phyloP scores from a whole-genome alignment of 2,113 vertebrate genomes.

The Platysteira castanea region DNA sequence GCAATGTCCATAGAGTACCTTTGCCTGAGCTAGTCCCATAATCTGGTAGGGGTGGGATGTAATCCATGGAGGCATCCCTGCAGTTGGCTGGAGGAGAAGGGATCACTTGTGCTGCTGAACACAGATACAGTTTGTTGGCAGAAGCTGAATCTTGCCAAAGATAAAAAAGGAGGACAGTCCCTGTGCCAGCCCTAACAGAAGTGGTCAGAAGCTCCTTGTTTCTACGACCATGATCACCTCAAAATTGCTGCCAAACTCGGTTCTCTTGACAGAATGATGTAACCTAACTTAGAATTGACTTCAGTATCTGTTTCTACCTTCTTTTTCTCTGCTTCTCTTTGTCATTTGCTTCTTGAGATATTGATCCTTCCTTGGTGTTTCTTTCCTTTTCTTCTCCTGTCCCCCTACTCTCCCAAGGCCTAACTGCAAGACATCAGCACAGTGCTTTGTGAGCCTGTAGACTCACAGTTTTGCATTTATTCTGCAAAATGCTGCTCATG shows the following conservation, averaged over 20 bases:
- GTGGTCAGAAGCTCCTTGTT: not conserved
- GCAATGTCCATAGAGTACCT: not conserved
- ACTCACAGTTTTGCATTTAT: not conserved
- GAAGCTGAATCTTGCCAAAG: not conserved
- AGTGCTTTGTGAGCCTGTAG: not conserved
- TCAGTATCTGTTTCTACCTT: not conserved
- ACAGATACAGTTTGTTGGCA: fast-evolving
- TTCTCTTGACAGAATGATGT: not conserved
- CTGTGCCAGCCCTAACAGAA: not conserved
- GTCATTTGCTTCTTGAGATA: not conserved
- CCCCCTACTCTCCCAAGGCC: not conserved
- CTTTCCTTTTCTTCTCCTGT: not conserved
- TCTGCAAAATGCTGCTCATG: not conserved
- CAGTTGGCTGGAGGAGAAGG: not conserved
- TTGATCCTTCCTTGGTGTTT: not conserved
- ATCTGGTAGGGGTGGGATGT: not conserved
- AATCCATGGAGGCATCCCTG: not conserved
- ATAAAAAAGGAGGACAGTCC: not conserved
- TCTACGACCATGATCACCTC: not conserved
- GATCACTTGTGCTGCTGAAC: not conserved
- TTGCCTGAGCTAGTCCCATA: not conserved
- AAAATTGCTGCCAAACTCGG: not conserved
- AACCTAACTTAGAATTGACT: not conserved
- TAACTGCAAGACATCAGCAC: not conserved
- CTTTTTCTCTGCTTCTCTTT: not conserved